Percentiles rank a stretch among this genome's conserved stretches.
Conservation (phyloP, 2,113 vertebrate genomes). For the Notiomystis cincta region DNA sequence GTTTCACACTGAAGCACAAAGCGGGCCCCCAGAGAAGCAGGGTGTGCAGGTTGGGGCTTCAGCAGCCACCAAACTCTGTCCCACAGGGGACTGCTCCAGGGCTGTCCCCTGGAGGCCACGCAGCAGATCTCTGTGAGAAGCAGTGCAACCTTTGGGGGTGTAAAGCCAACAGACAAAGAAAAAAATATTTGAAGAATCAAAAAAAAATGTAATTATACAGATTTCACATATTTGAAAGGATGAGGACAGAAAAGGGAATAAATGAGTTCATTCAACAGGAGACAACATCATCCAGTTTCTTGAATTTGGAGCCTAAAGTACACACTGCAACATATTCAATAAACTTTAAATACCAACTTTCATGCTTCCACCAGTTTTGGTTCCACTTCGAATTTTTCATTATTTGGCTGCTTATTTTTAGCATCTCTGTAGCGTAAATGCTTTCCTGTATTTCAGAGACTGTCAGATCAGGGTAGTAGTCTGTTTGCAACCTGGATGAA, state of each 20-base stretch:
- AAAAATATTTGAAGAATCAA: background rate
- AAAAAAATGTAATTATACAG: background rate
- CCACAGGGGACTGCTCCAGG: background rate
- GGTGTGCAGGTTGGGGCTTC: background rate
- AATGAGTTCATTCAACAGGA: background rate
- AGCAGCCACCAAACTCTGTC: background rate
- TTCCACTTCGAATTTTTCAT: background rate
- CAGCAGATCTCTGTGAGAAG: background rate
- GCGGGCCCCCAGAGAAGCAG: background rate
- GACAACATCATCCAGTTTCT: background rate
- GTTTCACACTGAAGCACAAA: conserved; percentile 25
- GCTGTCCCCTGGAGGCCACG: background rate
- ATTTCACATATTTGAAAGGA: background rate
- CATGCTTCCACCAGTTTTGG: background rate
- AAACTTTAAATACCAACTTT: background rate
- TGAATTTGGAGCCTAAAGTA: background rate
- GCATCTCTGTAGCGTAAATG: background rate
- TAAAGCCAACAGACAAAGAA: background rate
- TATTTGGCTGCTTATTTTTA: background rate
- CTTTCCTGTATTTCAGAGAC: background rate
- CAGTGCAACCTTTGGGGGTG: background rate
- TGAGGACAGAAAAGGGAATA: background rate
- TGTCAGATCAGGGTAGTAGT: background rate
- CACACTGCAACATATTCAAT: background rate
- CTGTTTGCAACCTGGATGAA: background rate